Evolutionary conservation across 2,797 vertebrate genomes (phyloP), one percentile per base, ranked within the genome.

Genomic region (Enteromius paludinosus): DNA sequence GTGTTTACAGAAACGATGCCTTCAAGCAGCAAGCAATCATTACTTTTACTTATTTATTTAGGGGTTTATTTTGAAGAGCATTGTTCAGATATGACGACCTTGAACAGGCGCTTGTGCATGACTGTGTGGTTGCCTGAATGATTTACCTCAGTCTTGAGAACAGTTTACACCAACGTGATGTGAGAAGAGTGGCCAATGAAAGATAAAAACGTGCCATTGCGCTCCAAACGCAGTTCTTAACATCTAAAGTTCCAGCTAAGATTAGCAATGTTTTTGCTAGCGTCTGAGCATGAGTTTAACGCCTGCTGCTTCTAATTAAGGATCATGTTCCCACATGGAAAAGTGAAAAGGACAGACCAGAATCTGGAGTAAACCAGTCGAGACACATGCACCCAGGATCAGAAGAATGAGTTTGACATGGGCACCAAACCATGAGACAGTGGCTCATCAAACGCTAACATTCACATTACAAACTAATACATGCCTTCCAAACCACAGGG

Each of bases 251-350:
- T 86, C 85, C 83, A 85, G 62, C 80, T 83, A 74, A 85, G 72
- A 77, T 69, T 74, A 73, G 66, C n/a, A 15, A 45, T 84, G 85
- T 80, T 85, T 85, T 79, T 41, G 71, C 83, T 83, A 85, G 81
- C n/a, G 18, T 73, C 81, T 84, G 85, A 84, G 72, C 54, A 78
- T 78, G 82, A 82, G 84, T 85, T 86, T 86, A 84, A 84, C 59
- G 68, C 72, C 86, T 87, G 79, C 86, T 86, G 81, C 69, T 85
- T 83, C 79, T 84, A 87, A 86, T 89, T 85, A 89, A 61, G 61
- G 75, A 52, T 84, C 86, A 85, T 76, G 56, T 84, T 78, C 81
- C 54, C 76, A 35, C 47, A 65, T 18, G 49, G 49, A 41, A 89
- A 86, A 86, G 61, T 64, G 66, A 81, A 87, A 74, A 86, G 81